These are phyloP conservation scores for Zoanthus gigantus DNA, from an alignment of 92 coral and sea anemone genomes.

Conservation along the genomic window DNA sequence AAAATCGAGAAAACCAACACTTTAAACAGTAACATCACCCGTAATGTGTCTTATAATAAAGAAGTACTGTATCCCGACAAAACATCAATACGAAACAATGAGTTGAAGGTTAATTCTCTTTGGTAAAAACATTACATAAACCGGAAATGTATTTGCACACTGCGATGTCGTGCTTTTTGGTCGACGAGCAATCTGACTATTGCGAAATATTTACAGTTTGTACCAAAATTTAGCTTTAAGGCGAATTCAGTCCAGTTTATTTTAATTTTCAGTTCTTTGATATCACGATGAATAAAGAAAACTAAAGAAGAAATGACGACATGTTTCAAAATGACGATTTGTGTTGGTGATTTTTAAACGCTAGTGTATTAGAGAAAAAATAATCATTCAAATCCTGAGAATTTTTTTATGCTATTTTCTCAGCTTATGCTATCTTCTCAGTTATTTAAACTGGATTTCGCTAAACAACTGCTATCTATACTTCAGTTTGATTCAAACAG, in stretches of 20 bases:
- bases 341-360: neutral
- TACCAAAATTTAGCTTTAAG: neutral
- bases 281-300: neutral
- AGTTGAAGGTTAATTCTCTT: too few relatives aligned
- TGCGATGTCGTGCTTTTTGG: neutral
- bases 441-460: neutral
- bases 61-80: too few relatives aligned
- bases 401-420: neutral
- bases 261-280: neutral
- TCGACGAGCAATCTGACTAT: too few relatives aligned
- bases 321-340: constrained; percentile 20
- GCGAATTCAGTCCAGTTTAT: neutral
- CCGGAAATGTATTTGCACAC: constrained; percentile 2
- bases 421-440: neutral
- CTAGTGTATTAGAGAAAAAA: neutral
- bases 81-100: too few relatives aligned
- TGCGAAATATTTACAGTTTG: neutral
- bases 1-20: too few relatives aligned
- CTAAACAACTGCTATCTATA: neutral
- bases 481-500: neutral
- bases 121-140: neutral
- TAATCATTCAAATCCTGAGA: neutral
- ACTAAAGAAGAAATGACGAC: constrained; percentile 27
- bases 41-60: too few relatives aligned
- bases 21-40: too few relatives aligned